A percentile compares a stretch with the other conserved stretches of the same genome.
phyloP scores from a whole-genome alignment of 1,140 invertebrate species.

The Drosophila pandora region DNA sequence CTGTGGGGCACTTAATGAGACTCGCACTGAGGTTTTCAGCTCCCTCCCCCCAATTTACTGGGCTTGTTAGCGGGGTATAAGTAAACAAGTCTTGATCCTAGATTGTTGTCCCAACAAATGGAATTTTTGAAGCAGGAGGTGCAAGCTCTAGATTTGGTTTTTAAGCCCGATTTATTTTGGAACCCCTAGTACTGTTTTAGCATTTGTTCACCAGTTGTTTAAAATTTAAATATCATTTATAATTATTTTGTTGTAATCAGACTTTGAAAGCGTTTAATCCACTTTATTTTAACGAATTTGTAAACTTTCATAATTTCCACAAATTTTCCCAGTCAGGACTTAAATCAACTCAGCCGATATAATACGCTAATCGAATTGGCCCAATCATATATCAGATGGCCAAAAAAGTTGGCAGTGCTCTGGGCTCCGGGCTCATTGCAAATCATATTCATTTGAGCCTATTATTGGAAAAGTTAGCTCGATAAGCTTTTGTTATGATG shows the following conservation, averaged over 20 bases:
- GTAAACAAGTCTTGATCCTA: slow-evolving; percentile 27
- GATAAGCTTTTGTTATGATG: slow-evolving; percentile 78
- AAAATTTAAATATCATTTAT: neutral
- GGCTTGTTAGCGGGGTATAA: slow-evolving; percentile 56
- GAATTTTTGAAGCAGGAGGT: slow-evolving; percentile 22
- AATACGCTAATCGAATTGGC: slow-evolving; percentile 26
- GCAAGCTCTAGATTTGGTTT: neutral
- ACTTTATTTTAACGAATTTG: neutral
- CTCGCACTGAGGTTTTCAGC: slow-evolving; percentile 32
- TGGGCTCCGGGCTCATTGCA: slow-evolving; percentile 25
- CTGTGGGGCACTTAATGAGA: slow-evolving; percentile 57
- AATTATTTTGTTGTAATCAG: neutral
- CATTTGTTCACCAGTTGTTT: too few species aligned
- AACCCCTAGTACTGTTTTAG: neutral
- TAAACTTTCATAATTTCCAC: neutral
- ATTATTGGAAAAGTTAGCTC: slow-evolving; percentile 81
- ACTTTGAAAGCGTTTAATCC: neutral
- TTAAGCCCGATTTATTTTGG: neutral
- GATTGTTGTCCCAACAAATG: slow-evolving; percentile 20
- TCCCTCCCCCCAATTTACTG: slow-evolving; percentile 53
- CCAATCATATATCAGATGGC: slow-evolving; percentile 18
- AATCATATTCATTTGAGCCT: slow-evolving; percentile 76
- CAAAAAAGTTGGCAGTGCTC: slow-evolving; percentile 46
- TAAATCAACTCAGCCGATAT: slow-evolving; percentile 12
- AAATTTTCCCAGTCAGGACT: slow-evolving; percentile 13